Conservation (phyloP, 2,113 vertebrate species). For the Silurus asotus region DNA sequence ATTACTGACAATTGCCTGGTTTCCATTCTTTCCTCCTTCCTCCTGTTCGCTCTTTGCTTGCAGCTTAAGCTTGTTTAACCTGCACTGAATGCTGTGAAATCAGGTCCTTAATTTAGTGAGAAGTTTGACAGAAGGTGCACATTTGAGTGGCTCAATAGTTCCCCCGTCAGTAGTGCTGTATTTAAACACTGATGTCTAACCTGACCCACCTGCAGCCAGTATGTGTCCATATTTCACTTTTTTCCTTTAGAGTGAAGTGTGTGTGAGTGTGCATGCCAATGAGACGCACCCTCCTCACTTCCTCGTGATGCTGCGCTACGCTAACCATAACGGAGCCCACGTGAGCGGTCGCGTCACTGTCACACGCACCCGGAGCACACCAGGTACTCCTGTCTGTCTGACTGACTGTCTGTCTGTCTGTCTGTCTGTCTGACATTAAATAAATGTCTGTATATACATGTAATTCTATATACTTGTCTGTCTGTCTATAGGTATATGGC, state of each 20-base stretch:
- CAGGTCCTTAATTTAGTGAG: neutral
- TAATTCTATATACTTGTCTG: neutral
- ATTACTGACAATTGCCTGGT: neutral
- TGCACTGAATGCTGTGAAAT: conserved; percentile 12
- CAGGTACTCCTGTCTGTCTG: conserved; percentile 76
- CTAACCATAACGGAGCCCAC: conserved; percentile 76
- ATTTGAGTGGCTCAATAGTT: neutral
- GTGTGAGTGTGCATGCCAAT: conserved; percentile 81
- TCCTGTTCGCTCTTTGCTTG: conserved; percentile 4
- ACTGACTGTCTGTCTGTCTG: conserved; percentile 6
- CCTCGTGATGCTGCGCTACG: conserved; percentile 83
- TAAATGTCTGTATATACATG: too few species aligned
- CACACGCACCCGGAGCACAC: conserved; percentile 65
- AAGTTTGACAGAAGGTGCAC: neutral
- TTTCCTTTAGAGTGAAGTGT: conserved; percentile 88
- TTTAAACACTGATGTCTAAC: neutral
- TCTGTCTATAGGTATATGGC: neutral
- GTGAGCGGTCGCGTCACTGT: conserved; percentile 76
- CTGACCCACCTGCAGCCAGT: conserved; percentile 25
- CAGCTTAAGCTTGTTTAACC: neutral
- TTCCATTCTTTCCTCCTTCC: neutral
- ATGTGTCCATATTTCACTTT: conserved; percentile 54
- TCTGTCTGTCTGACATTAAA: neutral
- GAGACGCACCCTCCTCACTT: conserved; percentile 74
- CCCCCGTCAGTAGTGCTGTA: neutral